Percentiles rank a stretch among this genome's conserved stretches.
Evolutionary conservation across 2,797 vertebrate genomes (phyloP).

Genomic region (Monodelphis domestica): DNA sequence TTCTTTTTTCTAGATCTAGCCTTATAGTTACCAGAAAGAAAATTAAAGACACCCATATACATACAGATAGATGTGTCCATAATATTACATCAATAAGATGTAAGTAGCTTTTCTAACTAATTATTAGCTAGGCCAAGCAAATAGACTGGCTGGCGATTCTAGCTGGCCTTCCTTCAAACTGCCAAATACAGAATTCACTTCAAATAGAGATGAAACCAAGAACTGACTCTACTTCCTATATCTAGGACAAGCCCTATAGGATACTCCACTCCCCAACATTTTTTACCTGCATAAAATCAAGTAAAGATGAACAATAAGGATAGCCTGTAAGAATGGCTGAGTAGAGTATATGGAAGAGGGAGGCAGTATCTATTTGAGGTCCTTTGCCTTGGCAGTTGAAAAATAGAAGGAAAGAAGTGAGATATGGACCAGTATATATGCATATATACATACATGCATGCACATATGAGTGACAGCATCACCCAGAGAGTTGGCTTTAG

Average conservation of each 20-base stretch:
- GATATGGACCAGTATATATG: neutral
- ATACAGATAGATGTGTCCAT: neutral
- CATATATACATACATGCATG: neutral
- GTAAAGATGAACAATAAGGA: neutral
- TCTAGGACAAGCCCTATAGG: neutral
- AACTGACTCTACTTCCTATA: neutral
- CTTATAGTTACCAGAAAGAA: neutral
- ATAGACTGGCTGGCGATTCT: neutral
- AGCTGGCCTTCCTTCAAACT: neutral
- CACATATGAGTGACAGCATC: neutral
- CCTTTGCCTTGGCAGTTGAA: neutral
- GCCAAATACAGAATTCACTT: neutral
- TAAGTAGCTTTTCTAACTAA: neutral
- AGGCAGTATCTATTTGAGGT: neutral
- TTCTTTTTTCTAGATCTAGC: neutral
- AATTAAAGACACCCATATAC: neutral
- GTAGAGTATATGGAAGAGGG: neutral
- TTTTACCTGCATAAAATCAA: neutral
- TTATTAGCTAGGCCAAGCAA: neutral
- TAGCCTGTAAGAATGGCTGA: neutral
- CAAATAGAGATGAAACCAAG: neutral
- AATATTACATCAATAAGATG: neutral
- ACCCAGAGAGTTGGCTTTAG: neutral
- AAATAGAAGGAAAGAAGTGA: neutral
- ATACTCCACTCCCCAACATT: neutral